A percentile compares a stretch with the other conserved stretches of the same genome.
These are phyloP conservation scores for Andrena fulva DNA, from an alignment of 2,888 invertebrate species.

Conservation along the genomic window DNA sequence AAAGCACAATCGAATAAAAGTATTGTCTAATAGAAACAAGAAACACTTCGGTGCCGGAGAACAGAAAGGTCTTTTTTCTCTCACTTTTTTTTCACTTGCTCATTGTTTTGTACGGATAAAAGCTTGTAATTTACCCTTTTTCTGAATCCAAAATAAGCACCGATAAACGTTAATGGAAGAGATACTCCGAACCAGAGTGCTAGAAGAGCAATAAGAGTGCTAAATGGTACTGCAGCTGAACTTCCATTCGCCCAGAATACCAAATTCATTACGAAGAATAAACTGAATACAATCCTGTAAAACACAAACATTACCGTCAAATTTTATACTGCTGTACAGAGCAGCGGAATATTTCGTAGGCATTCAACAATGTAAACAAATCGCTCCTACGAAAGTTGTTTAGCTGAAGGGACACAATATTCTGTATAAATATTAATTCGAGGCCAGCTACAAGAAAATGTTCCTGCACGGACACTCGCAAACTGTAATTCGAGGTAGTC, in stretches of 20 bases:
- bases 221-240: slow-evolving; percentile 98
- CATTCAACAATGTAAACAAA: no score
- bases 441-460: neutral
- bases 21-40: slow-evolving; percentile 2
- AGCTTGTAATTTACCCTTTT: slow-evolving; percentile 90
- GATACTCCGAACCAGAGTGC: slow-evolving; percentile 99
- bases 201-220: slow-evolving; percentile 96
- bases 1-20: neutral
- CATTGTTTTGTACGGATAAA: neutral
- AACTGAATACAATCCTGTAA: slow-evolving; percentile 95
- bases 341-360: no score
- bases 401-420: no score
- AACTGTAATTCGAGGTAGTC: neutral
- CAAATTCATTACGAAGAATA: slow-evolving; percentile 98
- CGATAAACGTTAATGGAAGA: slow-evolving; percentile 98
- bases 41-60: neutral
- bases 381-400: no score
- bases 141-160: slow-evolving; percentile 99
- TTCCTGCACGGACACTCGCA: neutral
- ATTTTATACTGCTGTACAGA: neutral
- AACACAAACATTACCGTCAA: slow-evolving; percentile 81
- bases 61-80: neutral
- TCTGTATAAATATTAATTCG: no score
- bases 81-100: neutral
- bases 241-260: slow-evolving; percentile 98